Percentiles rank a stretch among this genome's conserved stretches.
These are phyloP conservation scores for Autographa pulchrina DNA, from an alignment of 2,888 invertebrate genomes.

Conservation along the genomic window DNA sequence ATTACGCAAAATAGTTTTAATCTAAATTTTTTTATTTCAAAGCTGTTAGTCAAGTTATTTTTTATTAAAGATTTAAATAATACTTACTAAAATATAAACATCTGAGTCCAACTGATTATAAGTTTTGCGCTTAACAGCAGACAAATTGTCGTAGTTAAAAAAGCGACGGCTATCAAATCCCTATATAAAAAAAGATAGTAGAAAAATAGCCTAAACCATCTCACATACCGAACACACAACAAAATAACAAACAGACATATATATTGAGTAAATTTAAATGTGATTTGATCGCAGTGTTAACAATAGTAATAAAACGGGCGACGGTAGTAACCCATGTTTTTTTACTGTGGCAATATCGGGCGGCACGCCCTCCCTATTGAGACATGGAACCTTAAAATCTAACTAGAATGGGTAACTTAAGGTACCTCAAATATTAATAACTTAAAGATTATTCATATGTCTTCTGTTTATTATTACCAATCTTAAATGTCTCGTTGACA, in stretches of 20 bases:
- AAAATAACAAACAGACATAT: slow-evolving; percentile 30
- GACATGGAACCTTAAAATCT: not conserved
- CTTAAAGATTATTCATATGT: no score
- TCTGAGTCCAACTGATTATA: no score
- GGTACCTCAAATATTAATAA: no score
- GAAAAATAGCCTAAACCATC: not conserved
- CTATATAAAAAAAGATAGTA: not conserved
- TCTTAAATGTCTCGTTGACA: no score
- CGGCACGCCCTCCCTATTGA: slow-evolving; percentile 47
- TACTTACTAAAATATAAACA: no score
- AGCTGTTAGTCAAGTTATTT: no score
- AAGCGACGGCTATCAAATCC: not conserved
- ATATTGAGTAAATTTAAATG: slow-evolving; percentile 55
- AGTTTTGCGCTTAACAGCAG: no score
- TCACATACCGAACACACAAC: slow-evolving; percentile 3
- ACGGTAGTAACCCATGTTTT: slow-evolving; percentile 51
- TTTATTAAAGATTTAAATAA: no score
- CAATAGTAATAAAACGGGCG: slow-evolving; percentile 58
- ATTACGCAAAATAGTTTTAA: no score
- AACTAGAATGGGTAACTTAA: not conserved
- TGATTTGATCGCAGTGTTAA: slow-evolving; percentile 61
- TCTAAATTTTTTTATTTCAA: no score
- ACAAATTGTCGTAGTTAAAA: no score
- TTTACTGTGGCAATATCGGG: slow-evolving; percentile 56
- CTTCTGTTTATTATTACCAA: no score